Base-by-base conservation (phyloP, 1,140 invertebrate species). In the Magallana ariakensis region DNA sequence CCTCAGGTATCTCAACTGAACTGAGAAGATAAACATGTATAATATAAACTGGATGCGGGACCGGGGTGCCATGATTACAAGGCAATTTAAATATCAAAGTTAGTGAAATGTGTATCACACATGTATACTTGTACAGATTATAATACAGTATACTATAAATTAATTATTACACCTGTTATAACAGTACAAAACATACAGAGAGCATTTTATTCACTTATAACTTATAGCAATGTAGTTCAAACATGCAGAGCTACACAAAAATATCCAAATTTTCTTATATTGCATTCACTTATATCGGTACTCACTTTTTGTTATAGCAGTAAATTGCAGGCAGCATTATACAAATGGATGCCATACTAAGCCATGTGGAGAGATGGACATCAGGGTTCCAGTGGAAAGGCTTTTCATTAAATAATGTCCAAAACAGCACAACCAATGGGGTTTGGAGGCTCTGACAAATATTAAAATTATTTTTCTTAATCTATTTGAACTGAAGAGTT, bases 301-400 rank as follows among this genome's bases (percentile, higher is more conserved):
- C 66, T 85, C 81, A 90, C 89, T 53, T 60, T 86, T 54, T 88
- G 58, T 85, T 88, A 54, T 90, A 90, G 53, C 86, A 58, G 58
- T 87, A 86, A n/a, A 90, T 87, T 1, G 89, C 82, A 53, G 89
- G 85, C 57, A 90, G 46, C 85, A 90, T 90, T 16, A 90, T 87
- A 22, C 57, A 46, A 1, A 90, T 84, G 15, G 89, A 66, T 13
- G 60, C 87, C 10, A 90, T 81, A 58, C 89, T 90, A 16, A 90
- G 87, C 87, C 87, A 88, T 10, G 87, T 90, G 46, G 82, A 82
- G 1, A 90, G 58, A 81, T 75, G 33, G 9, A 60, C 85, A 85
- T 88, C 82, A 55, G 89, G 89, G 56, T 87, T 15, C 84, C 87
- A 90, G 53, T 70, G 82, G 60, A 90, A 90, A 80, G 89, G 89